A percentile compares a stretch with the other conserved stretches of the same genome.
These are phyloP conservation scores for Fundulus diaphanus DNA, from an alignment of 2,797 vertebrate genomes.

Conservation along the genomic window DNA sequence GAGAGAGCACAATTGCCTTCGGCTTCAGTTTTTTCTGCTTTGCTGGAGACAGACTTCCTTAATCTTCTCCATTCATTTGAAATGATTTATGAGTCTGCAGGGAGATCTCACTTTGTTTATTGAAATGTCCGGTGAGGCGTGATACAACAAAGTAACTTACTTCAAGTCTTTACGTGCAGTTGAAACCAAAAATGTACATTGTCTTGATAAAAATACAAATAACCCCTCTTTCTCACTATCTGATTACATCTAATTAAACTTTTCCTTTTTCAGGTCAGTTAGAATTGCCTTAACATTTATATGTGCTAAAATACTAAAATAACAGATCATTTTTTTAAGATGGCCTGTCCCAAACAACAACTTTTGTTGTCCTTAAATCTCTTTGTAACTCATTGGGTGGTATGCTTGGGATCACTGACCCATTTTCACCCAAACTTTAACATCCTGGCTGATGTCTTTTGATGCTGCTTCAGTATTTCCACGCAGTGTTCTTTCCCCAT, in stretches of 20 bases:
- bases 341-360: neutral
- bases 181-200: neutral
- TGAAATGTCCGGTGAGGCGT: slow-evolving; percentile 51
- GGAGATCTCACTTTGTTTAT: slow-evolving; percentile 58
- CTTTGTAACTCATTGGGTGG: too few relatives aligned
- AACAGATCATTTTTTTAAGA: too few relatives aligned
- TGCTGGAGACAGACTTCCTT: slow-evolving; percentile 53
- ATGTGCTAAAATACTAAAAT: too few relatives aligned
- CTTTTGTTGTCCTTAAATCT: neutral
- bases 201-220: too few relatives aligned
- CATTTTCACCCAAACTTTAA: too few relatives aligned
- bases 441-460: too few relatives aligned
- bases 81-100: slow-evolving; percentile 65
- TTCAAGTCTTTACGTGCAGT: slow-evolving; percentile 9
- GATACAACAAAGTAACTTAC: slow-evolving; percentile 45
- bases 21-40: slow-evolving; percentile 54
- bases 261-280: neutral
- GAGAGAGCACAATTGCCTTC: slow-evolving; percentile 33
- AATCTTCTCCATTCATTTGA: slow-evolving; percentile 65
- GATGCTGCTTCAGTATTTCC: too few relatives aligned
- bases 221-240: neutral
- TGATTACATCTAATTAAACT: neutral
- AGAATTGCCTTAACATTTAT: neutral
- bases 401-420: too few relatives aligned
- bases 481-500: too few relatives aligned